Evolutionary conservation across 2,888 invertebrate species (phyloP).

Genomic region (Exocentrus adspersus): DNA sequence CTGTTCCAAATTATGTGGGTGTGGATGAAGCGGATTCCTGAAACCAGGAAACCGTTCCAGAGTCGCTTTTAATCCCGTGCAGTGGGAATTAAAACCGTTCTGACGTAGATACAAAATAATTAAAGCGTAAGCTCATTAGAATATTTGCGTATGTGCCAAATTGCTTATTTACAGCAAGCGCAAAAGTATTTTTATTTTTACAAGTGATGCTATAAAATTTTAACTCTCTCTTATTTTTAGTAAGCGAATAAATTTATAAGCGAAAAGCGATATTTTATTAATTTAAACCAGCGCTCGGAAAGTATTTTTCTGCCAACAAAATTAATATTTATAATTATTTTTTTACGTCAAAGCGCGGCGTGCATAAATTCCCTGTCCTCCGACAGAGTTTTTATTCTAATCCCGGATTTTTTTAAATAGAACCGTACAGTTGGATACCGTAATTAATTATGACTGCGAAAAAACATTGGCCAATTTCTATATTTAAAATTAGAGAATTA

Average conservation of each 20-base stretch:
- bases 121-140: slow-evolving; percentile 53
- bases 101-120: slow-evolving; percentile 52
- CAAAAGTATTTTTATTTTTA: slow-evolving; percentile 50
- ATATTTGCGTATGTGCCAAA: slow-evolving; percentile 53
- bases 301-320: slow-evolving; percentile 41
- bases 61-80: neutral
- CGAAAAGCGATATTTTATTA: slow-evolving; percentile 45
- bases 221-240: slow-evolving; percentile 49
- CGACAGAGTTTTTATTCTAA: slow-evolving; percentile 30
- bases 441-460: slow-evolving; percentile 20
- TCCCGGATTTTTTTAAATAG: slow-evolving; percentile 25
- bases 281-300: slow-evolving; percentile 40
- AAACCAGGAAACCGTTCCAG: neutral
- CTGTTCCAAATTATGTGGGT: too few species aligned
- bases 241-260: slow-evolving; percentile 45
- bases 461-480: slow-evolving; percentile 23
- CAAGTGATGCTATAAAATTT: slow-evolving; percentile 47
- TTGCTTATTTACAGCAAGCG: slow-evolving; percentile 52
- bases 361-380: slow-evolving; percentile 38
- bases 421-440: neutral
- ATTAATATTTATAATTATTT: slow-evolving; percentile 47
- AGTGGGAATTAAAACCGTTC: slow-evolving; percentile 26
- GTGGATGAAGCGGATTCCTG: too few species aligned
- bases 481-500: slow-evolving; percentile 23
- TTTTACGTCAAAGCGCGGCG: slow-evolving; percentile 19